These are phyloP conservation scores for Regulus satrapa DNA, from an alignment of 2,113 vertebrate species.

Conservation along the genomic window DNA sequence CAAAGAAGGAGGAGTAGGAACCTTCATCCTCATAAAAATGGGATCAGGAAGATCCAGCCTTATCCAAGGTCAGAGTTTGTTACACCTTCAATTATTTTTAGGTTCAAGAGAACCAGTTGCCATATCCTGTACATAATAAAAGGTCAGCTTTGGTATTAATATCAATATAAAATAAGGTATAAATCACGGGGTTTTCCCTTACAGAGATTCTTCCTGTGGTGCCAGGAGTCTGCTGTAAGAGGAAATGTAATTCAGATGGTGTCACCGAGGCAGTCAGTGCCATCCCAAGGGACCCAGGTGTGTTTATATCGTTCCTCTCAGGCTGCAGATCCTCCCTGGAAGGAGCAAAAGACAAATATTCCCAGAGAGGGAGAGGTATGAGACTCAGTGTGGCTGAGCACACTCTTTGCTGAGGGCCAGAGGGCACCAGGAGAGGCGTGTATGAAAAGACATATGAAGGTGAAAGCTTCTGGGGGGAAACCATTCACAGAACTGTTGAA, in stretches of 20 bases:
- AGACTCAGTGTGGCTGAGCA: background rate
- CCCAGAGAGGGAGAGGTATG: conserved; percentile 65
- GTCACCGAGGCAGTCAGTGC: background rate
- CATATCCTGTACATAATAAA: background rate
- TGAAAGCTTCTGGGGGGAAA: background rate
- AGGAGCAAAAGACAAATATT: conserved; percentile 77
- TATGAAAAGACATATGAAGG: no score
- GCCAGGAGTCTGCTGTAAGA: background rate
- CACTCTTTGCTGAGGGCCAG: background rate
- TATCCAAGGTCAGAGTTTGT: background rate
- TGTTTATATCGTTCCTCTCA: conserved; percentile 48
- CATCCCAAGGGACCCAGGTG: conserved; percentile 22
- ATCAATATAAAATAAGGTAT: background rate
- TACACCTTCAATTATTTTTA: background rate
- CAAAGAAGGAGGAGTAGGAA: background rate
- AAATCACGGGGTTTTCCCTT: background rate
- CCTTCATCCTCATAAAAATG: background rate
- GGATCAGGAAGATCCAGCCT: background rate
- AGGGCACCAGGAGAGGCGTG: background rate
- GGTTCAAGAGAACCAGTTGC: background rate
- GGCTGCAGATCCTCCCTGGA: conserved; percentile 57
- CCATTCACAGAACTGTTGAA: background rate
- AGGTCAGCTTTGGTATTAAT: background rate
- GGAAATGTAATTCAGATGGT: background rate
- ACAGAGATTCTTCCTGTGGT: background rate